Evolutionary conservation across 2,888 invertebrate genomes (phyloP), one percentile per base, ranked within the genome.

Genomic region (Rhagium mordax): DNA sequence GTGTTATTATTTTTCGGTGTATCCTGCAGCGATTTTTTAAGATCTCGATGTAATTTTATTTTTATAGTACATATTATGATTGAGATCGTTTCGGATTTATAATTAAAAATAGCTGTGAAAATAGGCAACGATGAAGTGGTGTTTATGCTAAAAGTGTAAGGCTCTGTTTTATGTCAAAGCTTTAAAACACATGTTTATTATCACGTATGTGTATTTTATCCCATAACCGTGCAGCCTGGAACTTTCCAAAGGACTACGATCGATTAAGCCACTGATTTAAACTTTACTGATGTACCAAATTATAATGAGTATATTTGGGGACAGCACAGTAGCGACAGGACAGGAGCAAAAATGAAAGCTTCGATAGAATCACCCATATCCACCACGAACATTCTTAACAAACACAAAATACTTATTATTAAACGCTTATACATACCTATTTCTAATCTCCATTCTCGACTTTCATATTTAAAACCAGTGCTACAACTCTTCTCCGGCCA

Each of bases 151-250:
- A 49, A 64, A 16, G 16, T 41, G 27, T 16, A 27, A 10, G n/a
- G 55, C 27, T 41, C 61, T 61, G 61, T 8, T 64, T 64, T 49
- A 64, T 64, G 64, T 49, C 64, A 49, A 29, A 18, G 49, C 24
- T 55, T 55, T 55, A 41, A n/a, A 48, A 64, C 64, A 64, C 51
- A 27, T 64, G 64, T 64, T 64, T 64, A 49, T 49, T 64, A 64
- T 64, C 64, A 64, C 13, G 49, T 15, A 20, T 64, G 49, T 48
- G 4, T 59, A 48, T 24, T 8, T 49, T 41, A 41, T 20, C 13
- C 1, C 60, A 60, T 60, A n/a, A 47, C n/a, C 60, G 41, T 41
- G 47, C 60, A n/a, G 55, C 24, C 13, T 2, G 24, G 24, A 55
- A 55, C 10, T 55, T 55, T 55, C 55, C 41, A 41, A 13, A 41